phyloP scores from a whole-genome alignment of 2,888 invertebrate species.

The Anoncus sp. region DNA sequence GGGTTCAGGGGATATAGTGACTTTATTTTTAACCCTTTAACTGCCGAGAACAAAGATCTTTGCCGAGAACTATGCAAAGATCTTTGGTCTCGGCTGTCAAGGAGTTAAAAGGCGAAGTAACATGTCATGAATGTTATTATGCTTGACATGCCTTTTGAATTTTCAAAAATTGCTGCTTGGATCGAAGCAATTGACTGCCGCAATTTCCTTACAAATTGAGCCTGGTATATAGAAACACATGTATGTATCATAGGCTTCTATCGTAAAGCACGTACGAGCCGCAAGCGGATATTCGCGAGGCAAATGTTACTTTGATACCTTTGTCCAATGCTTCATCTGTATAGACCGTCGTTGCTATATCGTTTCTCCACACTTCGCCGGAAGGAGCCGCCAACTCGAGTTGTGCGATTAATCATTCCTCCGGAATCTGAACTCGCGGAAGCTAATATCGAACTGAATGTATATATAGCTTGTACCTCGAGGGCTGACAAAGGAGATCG shows the following conservation, averaged over 20 bases:
- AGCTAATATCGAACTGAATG: constrained; percentile 52
- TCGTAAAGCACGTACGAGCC: neutral
- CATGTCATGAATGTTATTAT: neutral
- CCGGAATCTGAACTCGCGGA: constrained; percentile 63
- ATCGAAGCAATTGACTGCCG: constrained; percentile 60
- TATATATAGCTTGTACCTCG: constrained; percentile 48
- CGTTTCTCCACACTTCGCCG: neutral
- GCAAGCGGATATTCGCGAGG: constrained; percentile 22
- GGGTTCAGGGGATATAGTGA: too few species aligned
- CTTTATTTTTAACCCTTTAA: too few species aligned
- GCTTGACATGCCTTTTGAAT: neutral
- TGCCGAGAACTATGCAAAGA: too few species aligned
- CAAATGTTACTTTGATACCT: constrained; percentile 67
- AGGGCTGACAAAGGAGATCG: constrained; percentile 46
- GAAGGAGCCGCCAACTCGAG: constrained; percentile 16
- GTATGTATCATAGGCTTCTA: neutral
- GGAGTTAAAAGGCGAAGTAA: neutral
- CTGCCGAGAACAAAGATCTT: too few species aligned
- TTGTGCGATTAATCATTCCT: constrained; percentile 68
- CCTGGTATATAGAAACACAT: constrained; percentile 43
- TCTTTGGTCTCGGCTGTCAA: too few species aligned
- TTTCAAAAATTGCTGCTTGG: neutral
- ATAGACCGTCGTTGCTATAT: neutral
- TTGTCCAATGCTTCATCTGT: constrained; percentile 49
- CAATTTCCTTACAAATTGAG: constrained; percentile 43